These are phyloP conservation scores for Theretra japonica DNA, from an alignment of 2,888 invertebrate genomes.

Conservation along the genomic window DNA sequence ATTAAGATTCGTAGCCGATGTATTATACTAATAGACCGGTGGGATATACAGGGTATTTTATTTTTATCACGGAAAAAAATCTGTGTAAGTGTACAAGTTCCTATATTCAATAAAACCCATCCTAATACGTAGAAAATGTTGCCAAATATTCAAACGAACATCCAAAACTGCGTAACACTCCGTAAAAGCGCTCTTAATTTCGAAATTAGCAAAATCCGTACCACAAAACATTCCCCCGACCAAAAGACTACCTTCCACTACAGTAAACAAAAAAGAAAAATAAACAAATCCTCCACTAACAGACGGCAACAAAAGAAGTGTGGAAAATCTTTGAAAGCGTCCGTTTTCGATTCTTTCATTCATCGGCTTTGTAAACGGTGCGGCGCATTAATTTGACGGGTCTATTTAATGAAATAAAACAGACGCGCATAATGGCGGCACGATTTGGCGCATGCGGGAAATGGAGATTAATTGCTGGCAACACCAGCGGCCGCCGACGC, in stretches of 20 bases:
- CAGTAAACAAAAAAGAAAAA: slow-evolving; percentile 37
- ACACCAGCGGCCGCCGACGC: slow-evolving; percentile 63
- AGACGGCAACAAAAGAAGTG: slow-evolving; percentile 62
- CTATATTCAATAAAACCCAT: not conserved
- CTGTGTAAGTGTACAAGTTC: not conserved
- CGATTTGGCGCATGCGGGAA: slow-evolving; percentile 78
- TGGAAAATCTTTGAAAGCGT: slow-evolving; percentile 64
- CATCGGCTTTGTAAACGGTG: slow-evolving; percentile 70
- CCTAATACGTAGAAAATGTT: not conserved
- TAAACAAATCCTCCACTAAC: slow-evolving; percentile 54
- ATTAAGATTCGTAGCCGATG: too few species aligned
- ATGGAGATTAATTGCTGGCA: slow-evolving; percentile 82
- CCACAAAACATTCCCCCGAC: not conserved
- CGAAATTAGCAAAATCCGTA: not conserved
- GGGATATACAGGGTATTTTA: too few species aligned
- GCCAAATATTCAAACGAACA: not conserved
- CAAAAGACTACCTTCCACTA: slow-evolving; percentile 8
- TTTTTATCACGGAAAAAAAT: too few species aligned
- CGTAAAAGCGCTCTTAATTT: not conserved
- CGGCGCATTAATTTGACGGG: slow-evolving; percentile 75
- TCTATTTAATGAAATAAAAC: slow-evolving; percentile 83
- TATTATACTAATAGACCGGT: too few species aligned
- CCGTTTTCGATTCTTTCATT: slow-evolving; percentile 66
- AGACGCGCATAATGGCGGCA: slow-evolving; percentile 72
- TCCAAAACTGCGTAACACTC: not conserved